Conservation (phyloP, 2,113 vertebrate genomes). For the Odocoileus virginianus region DNA sequence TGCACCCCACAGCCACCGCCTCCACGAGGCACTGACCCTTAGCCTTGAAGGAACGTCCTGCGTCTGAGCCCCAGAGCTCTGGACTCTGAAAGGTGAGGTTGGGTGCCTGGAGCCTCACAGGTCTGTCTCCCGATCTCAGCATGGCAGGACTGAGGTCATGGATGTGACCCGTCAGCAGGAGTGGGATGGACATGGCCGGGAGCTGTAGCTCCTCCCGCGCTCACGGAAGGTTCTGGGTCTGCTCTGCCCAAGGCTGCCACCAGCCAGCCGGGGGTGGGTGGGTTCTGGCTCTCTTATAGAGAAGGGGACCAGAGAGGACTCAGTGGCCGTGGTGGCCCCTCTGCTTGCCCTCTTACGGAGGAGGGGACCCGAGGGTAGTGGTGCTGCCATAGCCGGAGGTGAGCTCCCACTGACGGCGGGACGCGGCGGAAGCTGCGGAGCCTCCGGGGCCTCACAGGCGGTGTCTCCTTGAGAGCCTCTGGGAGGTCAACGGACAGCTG, state of each 20-base stretch:
- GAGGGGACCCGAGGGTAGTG: not conserved
- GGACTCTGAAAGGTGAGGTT: not conserved
- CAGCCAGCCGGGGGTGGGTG: not conserved
- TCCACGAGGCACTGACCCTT: fast-evolving
- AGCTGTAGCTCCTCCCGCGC: not conserved
- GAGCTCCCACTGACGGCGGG: not conserved
- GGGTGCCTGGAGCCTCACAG: not conserved
- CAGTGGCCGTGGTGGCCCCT: not conserved
- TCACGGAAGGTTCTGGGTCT: not conserved
- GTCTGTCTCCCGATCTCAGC: not conserved
- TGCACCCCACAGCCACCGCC: no score
- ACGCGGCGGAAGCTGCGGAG: not conserved
- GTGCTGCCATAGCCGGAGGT: not conserved
- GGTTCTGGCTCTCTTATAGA: not conserved
- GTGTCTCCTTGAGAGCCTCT: not conserved
- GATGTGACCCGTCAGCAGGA: not conserved
- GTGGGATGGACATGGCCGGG: fast-evolving
- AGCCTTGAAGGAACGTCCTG: fast-evolving
- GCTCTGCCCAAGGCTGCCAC: not conserved
- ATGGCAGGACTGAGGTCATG: no score
- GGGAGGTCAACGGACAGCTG: not conserved
- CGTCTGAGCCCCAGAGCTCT: not conserved
- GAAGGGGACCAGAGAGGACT: not conserved
- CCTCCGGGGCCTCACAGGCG: not conserved
- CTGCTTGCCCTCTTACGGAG: not conserved